Evolutionary conservation across 2,888 invertebrate species (phyloP).

Genomic region (Blomia tropicalis): DNA sequence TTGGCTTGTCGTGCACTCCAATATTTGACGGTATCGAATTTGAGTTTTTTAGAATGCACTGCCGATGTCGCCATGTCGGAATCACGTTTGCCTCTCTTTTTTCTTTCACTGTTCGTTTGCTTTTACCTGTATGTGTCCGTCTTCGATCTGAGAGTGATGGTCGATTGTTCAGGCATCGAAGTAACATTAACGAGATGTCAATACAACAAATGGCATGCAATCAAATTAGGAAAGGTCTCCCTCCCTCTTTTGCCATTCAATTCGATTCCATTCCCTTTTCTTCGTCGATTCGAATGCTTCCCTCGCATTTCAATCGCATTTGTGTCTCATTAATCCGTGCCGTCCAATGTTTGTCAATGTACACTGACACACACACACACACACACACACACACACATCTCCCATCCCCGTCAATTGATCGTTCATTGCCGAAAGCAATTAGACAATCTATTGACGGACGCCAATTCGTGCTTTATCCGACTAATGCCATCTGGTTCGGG

Average conservation of each 20-base stretch:
- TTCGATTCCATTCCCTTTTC: not conserved
- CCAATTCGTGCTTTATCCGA: too few relatives aligned
- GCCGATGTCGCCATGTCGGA: not conserved
- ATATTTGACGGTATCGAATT: not conserved
- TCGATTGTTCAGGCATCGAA: not conserved
- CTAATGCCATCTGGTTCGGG: too few relatives aligned
- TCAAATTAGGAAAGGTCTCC: constrained; percentile 1
- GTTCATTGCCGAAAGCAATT: too few relatives aligned
- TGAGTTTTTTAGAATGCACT: too few relatives aligned
- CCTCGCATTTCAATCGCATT: too few relatives aligned
- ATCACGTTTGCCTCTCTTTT: not conserved
- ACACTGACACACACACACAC: too few relatives aligned
- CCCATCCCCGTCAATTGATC: too few relatives aligned
- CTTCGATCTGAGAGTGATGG: not conserved
- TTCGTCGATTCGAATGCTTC: too few relatives aligned
- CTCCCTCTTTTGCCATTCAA: not conserved
- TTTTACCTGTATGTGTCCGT: not conserved
- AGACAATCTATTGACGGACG: too few relatives aligned
- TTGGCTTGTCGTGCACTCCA: not conserved
- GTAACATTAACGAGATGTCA: constrained; percentile 12
- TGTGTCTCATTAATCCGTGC: constrained; percentile 12
- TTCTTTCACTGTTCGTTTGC: not conserved
- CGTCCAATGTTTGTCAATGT: too few relatives aligned
- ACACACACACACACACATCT: too few relatives aligned
- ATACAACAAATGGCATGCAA: constrained; percentile 9